Base-by-base conservation (phyloP, 2,888 invertebrate species). In the Chorisops tibialis region DNA sequence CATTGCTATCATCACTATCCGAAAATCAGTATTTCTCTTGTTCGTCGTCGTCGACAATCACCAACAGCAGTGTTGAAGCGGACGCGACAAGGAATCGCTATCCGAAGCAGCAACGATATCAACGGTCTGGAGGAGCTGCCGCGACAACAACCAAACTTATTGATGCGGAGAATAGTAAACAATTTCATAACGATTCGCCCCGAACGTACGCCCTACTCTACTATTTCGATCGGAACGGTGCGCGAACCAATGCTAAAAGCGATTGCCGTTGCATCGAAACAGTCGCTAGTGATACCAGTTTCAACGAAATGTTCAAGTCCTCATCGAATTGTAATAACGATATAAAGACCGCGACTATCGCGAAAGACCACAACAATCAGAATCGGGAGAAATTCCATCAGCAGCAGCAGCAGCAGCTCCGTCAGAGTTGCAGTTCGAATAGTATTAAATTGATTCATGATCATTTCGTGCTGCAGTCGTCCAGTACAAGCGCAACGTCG, bases 221-320 rank as follows among this genome's bases (percentile, higher is more conserved):
- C 30, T 30, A 30, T 2, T 30, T 9, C 1, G 30, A 30, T 5
- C 30, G 30, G 30, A 30, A 30, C 2, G 9, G 5, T 30, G 5
- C 30, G 30, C 30, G 9, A 30, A 30, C 30, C 5, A 30, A 30
- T 30, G 30, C 7, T 7, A 30, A 30, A 9, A 30, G 30, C 30
- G 5, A 7, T 9, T 30, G 9, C 9, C 30, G 30, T 30, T 30
- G 7, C 7, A 30, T 30, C 2, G n/a, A n/a, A n/a, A n/a, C n/a
- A n/a, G n/a, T n/a, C n/a, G 30, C 9, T 2, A 30, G 30, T 30
- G 30, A 30, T 2, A 30, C 1, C 1, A 30, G 9, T 47, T 59
- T 52, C 41, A 51, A 59, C 59, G 62, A 63, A 63, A 63, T 63
- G 62, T 52, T 63, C 39, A 63, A 59, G 38, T 59, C 62, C 22